These are phyloP conservation scores for Junonia oenone DNA, from an alignment of 2,888 invertebrate genomes.

Conservation along the genomic window DNA sequence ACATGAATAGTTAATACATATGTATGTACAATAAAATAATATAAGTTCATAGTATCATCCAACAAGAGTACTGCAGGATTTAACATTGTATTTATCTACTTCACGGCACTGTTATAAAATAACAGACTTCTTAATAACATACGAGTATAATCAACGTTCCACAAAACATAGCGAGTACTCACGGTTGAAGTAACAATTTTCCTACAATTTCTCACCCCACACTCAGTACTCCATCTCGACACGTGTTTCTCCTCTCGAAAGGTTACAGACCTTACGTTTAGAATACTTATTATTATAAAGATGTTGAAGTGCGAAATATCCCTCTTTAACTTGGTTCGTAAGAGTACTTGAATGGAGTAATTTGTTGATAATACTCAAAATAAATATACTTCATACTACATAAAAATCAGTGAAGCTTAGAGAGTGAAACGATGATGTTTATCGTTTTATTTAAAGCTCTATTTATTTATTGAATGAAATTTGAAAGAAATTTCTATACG, in stretches of 20 bases:
- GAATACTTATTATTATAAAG: constrained; percentile 3
- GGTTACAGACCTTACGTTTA: constrained; percentile 13
- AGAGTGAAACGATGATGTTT: background rate
- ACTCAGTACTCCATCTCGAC: constrained; percentile 5
- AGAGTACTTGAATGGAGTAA: background rate
- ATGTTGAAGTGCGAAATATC: background rate
- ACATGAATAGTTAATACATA: no score
- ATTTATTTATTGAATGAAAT: background rate
- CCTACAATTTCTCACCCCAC: constrained; percentile 16
- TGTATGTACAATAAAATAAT: no score
- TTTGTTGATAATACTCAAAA: background rate
- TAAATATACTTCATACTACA: background rate
- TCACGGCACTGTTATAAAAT: no score
- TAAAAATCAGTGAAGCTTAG: background rate
- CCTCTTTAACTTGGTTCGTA: background rate
- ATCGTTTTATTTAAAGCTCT: background rate
- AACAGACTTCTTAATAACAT: no score
- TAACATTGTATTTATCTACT: no score
- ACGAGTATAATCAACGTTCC: background rate
- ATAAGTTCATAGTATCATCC: no score
- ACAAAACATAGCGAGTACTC: background rate
- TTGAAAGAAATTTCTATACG: background rate
- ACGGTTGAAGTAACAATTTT: constrained; percentile 15
- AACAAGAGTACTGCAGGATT: no score
- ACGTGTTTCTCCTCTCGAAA: constrained; percentile 19